phyloP scores from a whole-genome alignment of 1,140 invertebrate species.

The Caerostris darwini region DNA sequence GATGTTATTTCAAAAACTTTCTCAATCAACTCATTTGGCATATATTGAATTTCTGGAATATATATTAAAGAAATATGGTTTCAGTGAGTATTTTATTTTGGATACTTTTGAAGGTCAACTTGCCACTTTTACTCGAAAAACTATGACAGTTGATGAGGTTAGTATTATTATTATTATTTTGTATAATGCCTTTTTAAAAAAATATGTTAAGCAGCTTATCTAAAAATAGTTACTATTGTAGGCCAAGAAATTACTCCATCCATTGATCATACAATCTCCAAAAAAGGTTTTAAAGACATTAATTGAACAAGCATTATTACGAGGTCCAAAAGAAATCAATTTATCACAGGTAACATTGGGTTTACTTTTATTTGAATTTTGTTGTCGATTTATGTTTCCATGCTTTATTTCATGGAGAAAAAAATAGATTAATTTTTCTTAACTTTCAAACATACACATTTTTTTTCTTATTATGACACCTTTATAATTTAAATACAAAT shows the following conservation, averaged over 20 bases:
- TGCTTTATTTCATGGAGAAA: too few relatives aligned
- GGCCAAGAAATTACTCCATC: slow-evolving; percentile 20
- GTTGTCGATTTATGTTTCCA: too few relatives aligned
- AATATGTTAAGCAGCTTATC: not conserved
- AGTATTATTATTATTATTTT: not conserved
- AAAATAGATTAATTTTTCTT: too few relatives aligned
- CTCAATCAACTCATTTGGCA: too few relatives aligned
- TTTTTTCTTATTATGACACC: too few relatives aligned
- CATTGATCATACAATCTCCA: slow-evolving; percentile 35
- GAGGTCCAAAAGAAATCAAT: not conserved
- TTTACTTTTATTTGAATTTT: not conserved
- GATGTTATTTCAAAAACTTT: not conserved
- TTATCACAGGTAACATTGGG: not conserved
- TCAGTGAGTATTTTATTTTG: slow-evolving; percentile 9
- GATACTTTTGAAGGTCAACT: not conserved
- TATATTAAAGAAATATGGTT: not conserved
- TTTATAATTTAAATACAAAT: too few relatives aligned
- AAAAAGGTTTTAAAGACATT: not conserved
- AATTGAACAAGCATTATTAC: slow-evolving; percentile 33
- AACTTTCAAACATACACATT: too few relatives aligned
- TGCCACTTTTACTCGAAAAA: not conserved
- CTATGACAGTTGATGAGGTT: not conserved
- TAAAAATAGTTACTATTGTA: not conserved
- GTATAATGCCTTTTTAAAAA: too few relatives aligned
- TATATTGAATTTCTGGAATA: slow-evolving; percentile 4